Base-by-base conservation (phyloP, 2,113 vertebrate genomes). In the Apaloderma vittatum region DNA sequence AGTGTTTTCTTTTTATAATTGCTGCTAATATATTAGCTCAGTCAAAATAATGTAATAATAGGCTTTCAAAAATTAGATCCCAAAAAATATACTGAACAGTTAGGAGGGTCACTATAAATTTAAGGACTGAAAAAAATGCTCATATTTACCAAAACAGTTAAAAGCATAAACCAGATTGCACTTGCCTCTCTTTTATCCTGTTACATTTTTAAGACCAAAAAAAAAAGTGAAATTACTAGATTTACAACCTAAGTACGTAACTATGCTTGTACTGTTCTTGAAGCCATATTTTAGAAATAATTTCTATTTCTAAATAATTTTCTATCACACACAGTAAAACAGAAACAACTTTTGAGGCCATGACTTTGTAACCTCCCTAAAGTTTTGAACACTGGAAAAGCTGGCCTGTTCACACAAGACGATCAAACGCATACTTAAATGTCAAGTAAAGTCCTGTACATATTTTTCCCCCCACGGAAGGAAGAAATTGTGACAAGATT, bases 301-400 rank as follows among this genome's bases (percentile, higher is more conserved):
- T 81, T 80, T 62, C 57, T 74, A 37, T 48, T 58, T 43, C 49
- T 14, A 65, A 84, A 16, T 34, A 71, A 93, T 87, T 77, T 54
- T 14, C 43, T 15, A 32, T 21, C 21, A 8, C 86, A 62, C 0
- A 0, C 62, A 71, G 54, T 58, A 88, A 96, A 94, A 80, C 76
- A 46, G 70, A 91, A 93, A 95, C 74, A 72, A 84, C 80, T 96
- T 96, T 66, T 82, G 88, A 97, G 92, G 90, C 66, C 85, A 7
- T 5, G 65, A 94, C 74, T 97, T 83, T 74, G 76, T 84, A 96
- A 88, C 94, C 96, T 95, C 88, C 59, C 94, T 81, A 52, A 97
- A 97, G 93, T 97, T 97, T 24, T 46, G 86, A 51, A 11, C 87
- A 23, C 79, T 32, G 15, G 88, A 78, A 83, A 72, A 93, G 72